phyloP scores from a whole-genome alignment of 2,113 vertebrate genomes.

The Solenodon paradoxus region DNA sequence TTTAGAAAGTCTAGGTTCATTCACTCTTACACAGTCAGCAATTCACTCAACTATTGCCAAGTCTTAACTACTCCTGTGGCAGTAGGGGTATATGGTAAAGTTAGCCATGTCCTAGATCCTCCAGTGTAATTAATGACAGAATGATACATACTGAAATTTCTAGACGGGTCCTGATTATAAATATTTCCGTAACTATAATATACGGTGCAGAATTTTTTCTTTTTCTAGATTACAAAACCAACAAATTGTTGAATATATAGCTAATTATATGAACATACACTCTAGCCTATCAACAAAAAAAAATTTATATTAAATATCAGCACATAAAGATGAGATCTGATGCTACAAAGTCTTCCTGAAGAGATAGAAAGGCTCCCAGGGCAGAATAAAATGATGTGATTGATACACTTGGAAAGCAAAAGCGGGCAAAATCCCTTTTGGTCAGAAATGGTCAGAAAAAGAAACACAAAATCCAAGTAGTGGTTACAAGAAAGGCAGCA shows the following conservation, averaged over 20 bases:
- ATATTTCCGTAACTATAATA: background rate
- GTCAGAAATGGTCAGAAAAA: background rate
- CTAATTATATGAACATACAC: background rate
- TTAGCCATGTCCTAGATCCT: background rate
- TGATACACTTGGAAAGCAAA: background rate
- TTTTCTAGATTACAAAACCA: background rate
- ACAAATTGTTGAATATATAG: background rate
- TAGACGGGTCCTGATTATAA: background rate
- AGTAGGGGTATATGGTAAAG: background rate
- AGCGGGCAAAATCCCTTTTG: background rate
- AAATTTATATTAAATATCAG: background rate
- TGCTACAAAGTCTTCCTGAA: background rate
- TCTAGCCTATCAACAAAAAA: background rate
- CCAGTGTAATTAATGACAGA: background rate
- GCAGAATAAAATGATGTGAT: background rate
- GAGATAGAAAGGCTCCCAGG: background rate
- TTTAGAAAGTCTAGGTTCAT: background rate
- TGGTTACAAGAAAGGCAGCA: too few species aligned
- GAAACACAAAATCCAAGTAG: too few species aligned
- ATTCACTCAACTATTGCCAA: background rate
- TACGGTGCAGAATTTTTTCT: background rate
- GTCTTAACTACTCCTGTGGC: background rate
- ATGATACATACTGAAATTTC: background rate
- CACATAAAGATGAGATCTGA: slow-evolving; percentile 6
- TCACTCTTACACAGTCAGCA: background rate